Percentiles rank a stretch among this genome's conserved stretches.
These are phyloP conservation scores for Muscicapa adusta DNA, from an alignment of 2,113 vertebrate genomes.

Conservation along the genomic window DNA sequence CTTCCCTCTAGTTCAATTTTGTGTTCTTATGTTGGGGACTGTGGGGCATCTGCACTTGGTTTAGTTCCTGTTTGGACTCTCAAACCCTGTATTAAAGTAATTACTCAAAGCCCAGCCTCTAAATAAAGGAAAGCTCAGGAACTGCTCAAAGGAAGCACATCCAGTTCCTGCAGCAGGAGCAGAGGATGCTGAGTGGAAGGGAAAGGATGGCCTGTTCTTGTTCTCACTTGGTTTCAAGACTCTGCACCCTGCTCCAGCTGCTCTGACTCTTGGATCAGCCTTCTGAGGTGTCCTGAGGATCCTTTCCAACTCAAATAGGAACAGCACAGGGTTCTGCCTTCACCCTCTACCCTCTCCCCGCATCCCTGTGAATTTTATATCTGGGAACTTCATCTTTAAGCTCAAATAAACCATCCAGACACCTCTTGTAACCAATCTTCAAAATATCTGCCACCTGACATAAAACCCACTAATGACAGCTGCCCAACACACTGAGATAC, in stretches of 20 bases:
- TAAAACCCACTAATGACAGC: background rate
- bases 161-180: background rate
- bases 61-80: background rate
- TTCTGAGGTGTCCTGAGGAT: rapidly evolving
- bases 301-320: background rate
- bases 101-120: background rate
- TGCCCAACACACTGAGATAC: background rate
- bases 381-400: background rate
- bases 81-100: background rate
- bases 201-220: background rate
- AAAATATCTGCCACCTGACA: background rate
- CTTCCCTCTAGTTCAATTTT: background rate
- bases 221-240: background rate
- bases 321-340: background rate
- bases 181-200: background rate
- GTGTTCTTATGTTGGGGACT: background rate
- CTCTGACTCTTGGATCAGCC: background rate
- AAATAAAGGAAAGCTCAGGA: background rate
- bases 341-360: too few relatives aligned
- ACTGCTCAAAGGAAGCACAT: background rate
- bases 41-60: background rate
- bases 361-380: background rate
- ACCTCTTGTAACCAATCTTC: background rate
- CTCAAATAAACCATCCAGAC: background rate
- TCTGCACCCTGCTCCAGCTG: background rate